Conservation (phyloP, 2,888 invertebrate species). For the Portevinia maculata region DNA sequence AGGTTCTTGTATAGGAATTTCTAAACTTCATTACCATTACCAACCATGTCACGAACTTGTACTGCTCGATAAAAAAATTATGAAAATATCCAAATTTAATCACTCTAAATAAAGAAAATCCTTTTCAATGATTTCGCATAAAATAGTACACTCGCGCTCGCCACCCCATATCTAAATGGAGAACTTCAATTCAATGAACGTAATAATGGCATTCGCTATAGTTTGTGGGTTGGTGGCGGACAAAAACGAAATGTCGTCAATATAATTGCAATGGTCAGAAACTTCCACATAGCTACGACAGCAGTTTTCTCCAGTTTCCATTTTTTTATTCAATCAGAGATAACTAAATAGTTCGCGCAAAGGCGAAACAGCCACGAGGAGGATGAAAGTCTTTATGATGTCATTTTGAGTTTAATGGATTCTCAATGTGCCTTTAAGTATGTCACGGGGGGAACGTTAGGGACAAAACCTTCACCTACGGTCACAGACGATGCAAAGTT, state of each 20-base stretch:
- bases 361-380: constrained; percentile 22
- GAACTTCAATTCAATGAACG: constrained; percentile 15
- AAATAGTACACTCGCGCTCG: constrained; percentile 30
- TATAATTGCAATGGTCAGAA: constrained; percentile 61
- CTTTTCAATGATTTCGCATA: constrained; percentile 59
- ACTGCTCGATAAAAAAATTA: not conserved
- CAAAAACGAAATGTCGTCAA: constrained; percentile 12
- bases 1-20: no score
- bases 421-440: constrained; percentile 69
- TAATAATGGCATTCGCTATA: constrained; percentile 20
- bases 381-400: constrained; percentile 55
- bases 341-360: constrained; percentile 45
- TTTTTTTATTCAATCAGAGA: not conserved
- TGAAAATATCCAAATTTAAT: constrained; percentile 33
- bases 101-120: constrained; percentile 41
- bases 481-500: not conserved
- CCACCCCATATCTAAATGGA: not conserved
- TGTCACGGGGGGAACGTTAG: constrained; percentile 62
- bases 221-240: no score
- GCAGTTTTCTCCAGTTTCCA: constrained; percentile 33
- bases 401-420: constrained; percentile 70
- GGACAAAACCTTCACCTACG: constrained; percentile 22
- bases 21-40: not conserved
- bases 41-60: not conserved
- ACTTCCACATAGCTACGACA: constrained; percentile 35